Evolutionary conservation across 2,113 vertebrate species (phyloP), one percentile per base, ranked within the genome.

Genomic region (Camelus bactrianus): DNA sequence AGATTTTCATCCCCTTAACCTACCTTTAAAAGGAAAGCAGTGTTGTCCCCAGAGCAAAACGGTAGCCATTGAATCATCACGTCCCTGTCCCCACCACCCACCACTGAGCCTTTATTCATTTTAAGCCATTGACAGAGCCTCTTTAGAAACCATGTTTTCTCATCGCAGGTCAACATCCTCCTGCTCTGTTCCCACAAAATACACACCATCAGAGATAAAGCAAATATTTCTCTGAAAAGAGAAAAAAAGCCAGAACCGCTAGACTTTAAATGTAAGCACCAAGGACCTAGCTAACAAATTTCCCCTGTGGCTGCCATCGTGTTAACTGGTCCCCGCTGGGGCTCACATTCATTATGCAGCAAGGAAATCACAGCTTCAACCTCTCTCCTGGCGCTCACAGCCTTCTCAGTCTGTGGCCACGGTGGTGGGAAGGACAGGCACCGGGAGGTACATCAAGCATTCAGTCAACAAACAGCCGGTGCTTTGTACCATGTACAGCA

Each of bases 1-100:
- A 79, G 72, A 70, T 97, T 93, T 95, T 75, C 95, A 94, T 80
- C 90, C 93, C 65, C 24, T 77, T 87, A 87, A 96, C 96, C 20
- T 15, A 85, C 67, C 84, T 95, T 81, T 50, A 81, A 96, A 95
- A 67, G 89, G 3, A 94, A 91, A 56, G 62, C 13, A 20, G 46
- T 7, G 15, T 16, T 5, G 42, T 54, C 90, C 93, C 69, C 65
- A 83, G 10, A 60, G 80, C 60, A 94, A 98, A 93, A 95, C 10
- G 54, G 69, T 46, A 48, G 86, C 82, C 0, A 56, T 26, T 89
- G 95, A 86, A 91, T 86, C 83, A 89, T 60, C 5, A 6, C 2
- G 76, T 64, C 76, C 32, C 56, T n/a, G 26, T 3, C 88, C n/a
- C 87, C 1, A 2, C 73, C 73, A 32, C 69, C 69, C 48, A 12